Evolutionary conservation across 2,113 vertebrate species (phyloP), one percentile per base, ranked within the genome.

Genomic region (Lophotis ruficrista): DNA sequence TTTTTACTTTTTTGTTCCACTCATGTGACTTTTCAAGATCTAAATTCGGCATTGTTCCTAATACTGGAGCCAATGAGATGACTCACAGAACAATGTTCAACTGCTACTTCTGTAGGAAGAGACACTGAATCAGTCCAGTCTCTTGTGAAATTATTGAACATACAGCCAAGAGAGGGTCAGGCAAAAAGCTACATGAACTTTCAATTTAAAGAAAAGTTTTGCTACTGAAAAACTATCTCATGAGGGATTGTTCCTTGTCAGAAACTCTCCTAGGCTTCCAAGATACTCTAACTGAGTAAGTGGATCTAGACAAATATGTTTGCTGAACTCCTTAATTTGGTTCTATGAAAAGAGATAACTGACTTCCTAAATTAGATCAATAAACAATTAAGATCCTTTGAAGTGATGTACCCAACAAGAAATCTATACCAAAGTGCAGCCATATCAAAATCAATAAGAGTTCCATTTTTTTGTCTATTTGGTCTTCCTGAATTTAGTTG

Each of bases 331-430:
- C 13, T 45, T 70, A 81, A 77, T 91, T 76, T 61, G 14, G n/a
- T 92, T 88, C 19, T 65, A 72, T 65, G 35, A 80, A 83, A 87
- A 69, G 41, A 89, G 31, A 25, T 69, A 94, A 57, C 5, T 69
- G 45, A 93, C 54, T 65, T 94, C 45, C 45, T 62, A 72, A 94
- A 94, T 90, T 61, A 87, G 93, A 87, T 84, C 41, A 45, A 94
- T 91, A 94, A 87, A 78, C 7, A 91, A 87, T 70, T 89, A 95
- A 73, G n/a, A 77, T 47, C 16, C 3, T 79, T 92, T 85, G 31
- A 25, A 75, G 37, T 41, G 45, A 73, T 70, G 19, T 61, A 73
- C 31, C 17, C 56, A 72, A 62, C 21, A 87, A 71, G 35, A 69
- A 75, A 89, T 81, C 77, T 73, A 23, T 61, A 65, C 47, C 31